phyloP scores from a whole-genome alignment of 2,888 invertebrate species.

The Geophilus truncorum region DNA sequence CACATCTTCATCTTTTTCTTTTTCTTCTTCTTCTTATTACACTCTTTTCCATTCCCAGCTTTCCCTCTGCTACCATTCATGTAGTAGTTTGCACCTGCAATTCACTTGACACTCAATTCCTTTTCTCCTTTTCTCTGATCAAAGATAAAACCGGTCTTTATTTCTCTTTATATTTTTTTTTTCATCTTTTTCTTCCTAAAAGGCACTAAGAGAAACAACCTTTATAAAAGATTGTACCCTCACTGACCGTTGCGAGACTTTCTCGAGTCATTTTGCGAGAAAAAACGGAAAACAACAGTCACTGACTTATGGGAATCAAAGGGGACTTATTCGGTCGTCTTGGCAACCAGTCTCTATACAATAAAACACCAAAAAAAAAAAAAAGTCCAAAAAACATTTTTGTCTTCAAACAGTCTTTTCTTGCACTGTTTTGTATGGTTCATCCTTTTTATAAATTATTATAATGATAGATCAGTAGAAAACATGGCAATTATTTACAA shows the following conservation, averaged over 20 bases:
- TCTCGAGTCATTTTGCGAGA: not conserved
- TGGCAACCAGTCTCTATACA: not conserved
- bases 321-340: not conserved
- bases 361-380: not conserved
- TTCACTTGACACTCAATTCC: not conserved
- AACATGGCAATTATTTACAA: constrained; percentile 4
- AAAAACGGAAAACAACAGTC: constrained; percentile 10
- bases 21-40: too few species aligned
- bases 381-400: not conserved
- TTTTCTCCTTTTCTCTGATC: not conserved
- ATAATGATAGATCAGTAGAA: not conserved
- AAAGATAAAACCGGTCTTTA: not conserved
- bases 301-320: not conserved
- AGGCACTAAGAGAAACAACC: constrained; percentile 4
- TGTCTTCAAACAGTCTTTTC: not conserved
- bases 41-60: not conserved
- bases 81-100: not conserved
- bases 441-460: not conserved
- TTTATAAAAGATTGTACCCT: constrained; percentile 4
- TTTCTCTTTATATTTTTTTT: not conserved
- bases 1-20: too few species aligned
- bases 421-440: not conserved
- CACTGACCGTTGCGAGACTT: constrained; percentile 3
- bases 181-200: not conserved
- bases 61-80: not conserved